Conservation (phyloP, 2,888 invertebrate genomes). For the Ctena decussata region DNA sequence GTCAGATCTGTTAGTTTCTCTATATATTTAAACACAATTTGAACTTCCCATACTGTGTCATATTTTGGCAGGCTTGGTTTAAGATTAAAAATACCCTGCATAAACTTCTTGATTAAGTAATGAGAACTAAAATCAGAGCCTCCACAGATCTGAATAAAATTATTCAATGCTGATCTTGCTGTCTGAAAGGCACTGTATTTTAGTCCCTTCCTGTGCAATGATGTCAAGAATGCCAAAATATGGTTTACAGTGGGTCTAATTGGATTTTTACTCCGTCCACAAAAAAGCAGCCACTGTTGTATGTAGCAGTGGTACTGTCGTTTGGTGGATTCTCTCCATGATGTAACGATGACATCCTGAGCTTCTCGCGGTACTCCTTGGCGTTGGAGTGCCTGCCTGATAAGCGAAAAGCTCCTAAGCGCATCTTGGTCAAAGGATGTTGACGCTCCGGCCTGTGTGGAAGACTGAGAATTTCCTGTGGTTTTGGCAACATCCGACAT, state of each 20-base stretch:
- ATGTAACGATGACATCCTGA: conserved; percentile 39
- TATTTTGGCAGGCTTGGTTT: conserved; percentile 1
- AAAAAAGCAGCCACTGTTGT: conserved; percentile 46
- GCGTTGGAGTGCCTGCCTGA: conserved; percentile 47
- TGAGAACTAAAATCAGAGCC: background rate
- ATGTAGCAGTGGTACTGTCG: conserved; percentile 53
- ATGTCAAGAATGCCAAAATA: background rate
- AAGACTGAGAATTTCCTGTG: background rate
- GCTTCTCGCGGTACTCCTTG: conserved; percentile 44
- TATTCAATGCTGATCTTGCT: conserved; percentile 15
- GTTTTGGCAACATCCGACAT: conserved; percentile 7
- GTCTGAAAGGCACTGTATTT: conserved; percentile 18
- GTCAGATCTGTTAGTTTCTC: background rate
- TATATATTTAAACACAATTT: background rate
- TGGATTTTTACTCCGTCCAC: conserved; percentile 1
- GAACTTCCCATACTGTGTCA: background rate
- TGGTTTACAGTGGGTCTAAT: conserved; percentile 6
- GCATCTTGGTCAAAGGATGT: conserved; percentile 47
- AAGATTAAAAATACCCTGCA: background rate
- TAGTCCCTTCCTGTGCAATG: background rate
- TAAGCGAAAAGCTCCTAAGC: conserved; percentile 47
- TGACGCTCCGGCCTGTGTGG: conserved; percentile 20
- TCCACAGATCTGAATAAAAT: background rate
- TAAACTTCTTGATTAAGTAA: background rate
- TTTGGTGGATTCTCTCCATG: conserved; percentile 51